Percentiles rank a stretch among this genome's conserved stretches.
These are phyloP conservation scores for Trileptium ribeirensis DNA, from an alignment of 2,888 invertebrate genomes.

Conservation along the genomic window DNA sequence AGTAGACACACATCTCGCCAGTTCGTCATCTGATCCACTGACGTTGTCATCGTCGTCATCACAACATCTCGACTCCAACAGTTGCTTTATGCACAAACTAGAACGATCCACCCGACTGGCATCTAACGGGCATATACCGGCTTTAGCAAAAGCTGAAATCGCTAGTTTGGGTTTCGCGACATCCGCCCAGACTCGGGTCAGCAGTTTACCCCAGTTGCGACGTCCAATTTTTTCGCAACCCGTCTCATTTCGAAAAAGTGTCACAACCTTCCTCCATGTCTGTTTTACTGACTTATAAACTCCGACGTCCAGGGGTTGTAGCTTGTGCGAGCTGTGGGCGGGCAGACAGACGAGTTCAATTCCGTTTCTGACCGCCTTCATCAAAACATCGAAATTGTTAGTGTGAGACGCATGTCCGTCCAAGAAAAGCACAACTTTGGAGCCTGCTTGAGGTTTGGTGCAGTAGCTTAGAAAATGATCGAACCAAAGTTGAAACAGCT, in stretches of 20 bases:
- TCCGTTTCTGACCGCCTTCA: not conserved
- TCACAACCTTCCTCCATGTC: not conserved
- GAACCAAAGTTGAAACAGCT: not conserved
- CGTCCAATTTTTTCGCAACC: not conserved
- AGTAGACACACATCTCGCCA: no score
- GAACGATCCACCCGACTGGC: no score
- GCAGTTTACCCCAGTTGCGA: not conserved
- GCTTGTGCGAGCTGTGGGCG: not conserved
- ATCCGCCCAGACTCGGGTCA: not conserved
- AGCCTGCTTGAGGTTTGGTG: not conserved
- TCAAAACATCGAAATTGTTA: not conserved
- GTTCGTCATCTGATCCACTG: no score
- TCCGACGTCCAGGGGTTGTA: not conserved
- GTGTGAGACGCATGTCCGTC: not conserved
- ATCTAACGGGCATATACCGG: not conserved
- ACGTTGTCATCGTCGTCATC: no score
- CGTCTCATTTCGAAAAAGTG: not conserved
- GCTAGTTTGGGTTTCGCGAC: not conserved
- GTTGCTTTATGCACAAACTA: no score
- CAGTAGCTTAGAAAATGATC: not conserved
- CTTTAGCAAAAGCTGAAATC: not conserved
- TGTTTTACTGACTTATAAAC: no score
- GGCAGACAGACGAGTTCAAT: not conserved
- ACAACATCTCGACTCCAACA: no score
- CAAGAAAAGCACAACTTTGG: not conserved